Evolutionary conservation across 2,888 invertebrate genomes (phyloP).

Genomic region (Nycteola revayana): DNA sequence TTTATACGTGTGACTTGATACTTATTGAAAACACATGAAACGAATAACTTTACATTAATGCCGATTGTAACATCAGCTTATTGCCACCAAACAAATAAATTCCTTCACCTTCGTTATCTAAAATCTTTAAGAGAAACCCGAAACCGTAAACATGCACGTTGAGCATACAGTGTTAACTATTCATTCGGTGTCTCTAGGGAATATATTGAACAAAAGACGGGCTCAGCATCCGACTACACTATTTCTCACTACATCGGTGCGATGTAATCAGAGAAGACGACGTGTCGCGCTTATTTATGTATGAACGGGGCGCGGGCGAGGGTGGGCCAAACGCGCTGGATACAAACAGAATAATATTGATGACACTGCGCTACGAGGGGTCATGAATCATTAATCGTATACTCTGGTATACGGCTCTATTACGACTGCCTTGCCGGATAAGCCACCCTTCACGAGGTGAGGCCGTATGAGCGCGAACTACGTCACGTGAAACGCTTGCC

Average conservation of each 20-base stretch:
- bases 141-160: constrained; percentile 78
- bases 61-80: constrained; percentile 76
- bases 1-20: constrained; percentile 29
- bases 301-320: constrained; percentile 79
- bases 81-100: constrained; percentile 77
- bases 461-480: constrained; percentile 37
- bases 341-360: constrained; percentile 83
- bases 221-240: constrained; percentile 77
- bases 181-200: constrained; percentile 71
- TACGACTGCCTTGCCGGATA: constrained; percentile 76
- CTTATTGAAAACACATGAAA: constrained; percentile 49
- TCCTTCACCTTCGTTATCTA: constrained; percentile 65
- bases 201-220: constrained; percentile 79
- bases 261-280: constrained; percentile 83
- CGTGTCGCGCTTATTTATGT: constrained; percentile 82
- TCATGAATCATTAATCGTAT: constrained; percentile 82
- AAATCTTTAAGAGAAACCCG: constrained; percentile 78
- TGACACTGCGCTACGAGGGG: constrained; percentile 80
- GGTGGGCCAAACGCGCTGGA: constrained; percentile 76
- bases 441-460: constrained; percentile 72
- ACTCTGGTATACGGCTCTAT: constrained; percentile 79
- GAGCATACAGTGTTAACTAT: constrained; percentile 76
- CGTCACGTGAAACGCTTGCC: constrained; percentile 43
- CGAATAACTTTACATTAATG: constrained; percentile 60
- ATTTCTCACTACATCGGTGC: constrained; percentile 81